Conservation (phyloP, 2,113 vertebrate genomes). For the Ammospiza nelsoni region DNA sequence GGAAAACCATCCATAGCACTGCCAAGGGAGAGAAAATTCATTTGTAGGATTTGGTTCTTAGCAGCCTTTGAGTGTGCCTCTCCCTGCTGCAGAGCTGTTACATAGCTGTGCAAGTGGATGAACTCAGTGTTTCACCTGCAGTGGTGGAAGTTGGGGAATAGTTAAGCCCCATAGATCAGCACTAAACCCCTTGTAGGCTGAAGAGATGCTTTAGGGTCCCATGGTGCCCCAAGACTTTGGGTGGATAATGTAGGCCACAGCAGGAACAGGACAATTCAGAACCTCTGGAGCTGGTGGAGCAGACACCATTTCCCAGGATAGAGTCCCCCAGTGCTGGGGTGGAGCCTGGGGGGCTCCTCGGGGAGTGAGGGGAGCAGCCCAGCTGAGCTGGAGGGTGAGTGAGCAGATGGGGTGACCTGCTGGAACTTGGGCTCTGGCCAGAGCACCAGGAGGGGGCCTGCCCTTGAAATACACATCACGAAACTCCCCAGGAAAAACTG, state of each 20-base stretch:
- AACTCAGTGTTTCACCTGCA: background rate
- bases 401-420: background rate
- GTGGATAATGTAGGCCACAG: background rate
- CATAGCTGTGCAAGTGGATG: background rate
- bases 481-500: background rate
- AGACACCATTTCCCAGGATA: background rate
- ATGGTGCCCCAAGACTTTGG: rapidly evolving
- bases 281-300: background rate
- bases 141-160: background rate
- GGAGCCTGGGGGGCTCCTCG: rapidly evolving
- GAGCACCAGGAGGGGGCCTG: background rate
- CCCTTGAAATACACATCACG: background rate
- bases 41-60: background rate
- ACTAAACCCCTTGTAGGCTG: background rate
- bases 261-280: background rate
- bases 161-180: background rate
- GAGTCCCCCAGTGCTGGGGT: background rate
- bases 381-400: background rate
- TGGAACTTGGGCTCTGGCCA: background rate
- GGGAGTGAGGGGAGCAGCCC: background rate
- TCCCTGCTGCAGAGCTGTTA: background rate
- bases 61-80: background rate
- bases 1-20: background rate
- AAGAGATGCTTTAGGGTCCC: background rate
- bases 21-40: background rate